Base-by-base conservation (phyloP, 92 coral and sea anemone species). In the Palythoa grandis region DNA sequence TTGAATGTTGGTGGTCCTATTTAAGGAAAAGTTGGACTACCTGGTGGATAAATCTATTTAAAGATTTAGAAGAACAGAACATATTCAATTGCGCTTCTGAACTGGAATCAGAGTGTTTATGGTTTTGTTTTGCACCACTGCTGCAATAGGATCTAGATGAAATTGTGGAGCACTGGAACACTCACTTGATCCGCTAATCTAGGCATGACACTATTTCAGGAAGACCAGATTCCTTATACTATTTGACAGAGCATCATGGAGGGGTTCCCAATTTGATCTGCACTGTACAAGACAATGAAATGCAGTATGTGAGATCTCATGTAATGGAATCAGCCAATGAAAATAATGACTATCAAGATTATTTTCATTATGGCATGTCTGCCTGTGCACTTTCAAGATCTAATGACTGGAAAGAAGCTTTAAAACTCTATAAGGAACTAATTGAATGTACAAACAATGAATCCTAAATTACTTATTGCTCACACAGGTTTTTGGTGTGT, bases 271-370 rank as follows among this genome's bases (percentile, higher is more conserved):
- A 73, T 82, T 86, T 15, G 86, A 87, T 54, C 60, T 54, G 60
- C 60, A 54, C 60, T 54, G 60, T 54, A 54, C 60, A 54, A 54
- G 60, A 54, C 60, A 56, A 90, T 39, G 88, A 90, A 71, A 52
- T 91, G 77, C 57, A 91, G 39, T 86, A 86, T 76, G 92, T 92
- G 13, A 75, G 88, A 72, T 79, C 70, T 38, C 94, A 88, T 47
- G 71, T 91, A 20, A 84, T 91, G 3, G 89, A 91, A 76, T 37
- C 71, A 48, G 70, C 40, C 39, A 82, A 79, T 17, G 75, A 72
- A 39, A 88, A 88, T 71, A 56, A 56, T 16, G 88, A 82, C 58
- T 86, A 91, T 68, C 90, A 88, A 65, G 85, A 88, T 47, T 91
- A 91, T 85, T 91, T 91, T 87, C 86, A 85, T 35, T 85, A 86